Evolutionary conservation across 2,888 invertebrate species (phyloP).

Genomic region (Terebella lapidaria): DNA sequence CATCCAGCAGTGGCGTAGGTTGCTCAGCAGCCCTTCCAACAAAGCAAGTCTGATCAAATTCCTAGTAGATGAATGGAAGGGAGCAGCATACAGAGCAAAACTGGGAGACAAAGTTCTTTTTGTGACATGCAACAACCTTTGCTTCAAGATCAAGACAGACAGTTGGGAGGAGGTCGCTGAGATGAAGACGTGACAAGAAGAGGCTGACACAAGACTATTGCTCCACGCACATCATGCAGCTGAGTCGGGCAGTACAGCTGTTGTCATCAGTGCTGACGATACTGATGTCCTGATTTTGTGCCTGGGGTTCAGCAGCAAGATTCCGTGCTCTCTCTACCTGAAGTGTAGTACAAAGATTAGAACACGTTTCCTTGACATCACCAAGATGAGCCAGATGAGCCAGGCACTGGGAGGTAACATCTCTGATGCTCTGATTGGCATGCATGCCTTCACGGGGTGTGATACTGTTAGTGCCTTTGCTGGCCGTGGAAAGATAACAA

Average conservation of each 20-base stretch:
- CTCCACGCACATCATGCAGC: slow-evolving; percentile 3
- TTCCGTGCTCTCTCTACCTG: not conserved
- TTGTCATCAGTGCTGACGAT: not conserved
- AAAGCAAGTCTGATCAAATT: not conserved
- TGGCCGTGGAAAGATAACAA: not conserved
- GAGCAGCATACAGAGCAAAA: not conserved
- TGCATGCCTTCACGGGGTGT: not conserved
- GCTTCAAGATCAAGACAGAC: not conserved
- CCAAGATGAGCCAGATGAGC: not conserved
- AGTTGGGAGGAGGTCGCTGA: not conserved
- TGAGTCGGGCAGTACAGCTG: no score
- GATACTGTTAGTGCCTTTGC: slow-evolving; percentile 2
- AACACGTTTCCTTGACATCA: not conserved
- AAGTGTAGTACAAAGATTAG: not conserved
- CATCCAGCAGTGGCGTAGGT: slow-evolving; percentile 2
- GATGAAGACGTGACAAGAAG: not conserved
- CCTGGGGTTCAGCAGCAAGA: not conserved
- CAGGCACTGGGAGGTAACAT: not conserved
- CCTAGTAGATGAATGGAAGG: not conserved
- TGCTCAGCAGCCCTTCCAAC: not conserved
- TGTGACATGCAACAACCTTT: not conserved
- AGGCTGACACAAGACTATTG: slow-evolving; percentile 5
- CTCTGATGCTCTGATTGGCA: not conserved
- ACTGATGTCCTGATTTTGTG: not conserved
- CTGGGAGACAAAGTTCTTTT: not conserved